Percentiles rank a stretch among this genome's conserved stretches.
Conservation (phyloP, 2,113 vertebrate species). For the Micromys minutus region DNA sequence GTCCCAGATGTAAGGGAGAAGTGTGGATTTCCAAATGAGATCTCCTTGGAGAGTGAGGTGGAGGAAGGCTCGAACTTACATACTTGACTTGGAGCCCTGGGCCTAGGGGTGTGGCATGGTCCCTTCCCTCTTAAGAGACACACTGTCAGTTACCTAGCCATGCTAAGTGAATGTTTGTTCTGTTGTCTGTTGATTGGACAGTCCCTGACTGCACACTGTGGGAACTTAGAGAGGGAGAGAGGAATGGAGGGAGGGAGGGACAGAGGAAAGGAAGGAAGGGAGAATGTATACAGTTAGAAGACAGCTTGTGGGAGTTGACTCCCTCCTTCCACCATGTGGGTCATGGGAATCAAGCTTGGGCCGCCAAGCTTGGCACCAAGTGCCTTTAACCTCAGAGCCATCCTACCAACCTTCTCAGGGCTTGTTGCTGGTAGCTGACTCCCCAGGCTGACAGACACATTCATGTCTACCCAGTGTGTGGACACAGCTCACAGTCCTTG, state of each 20-base stretch:
- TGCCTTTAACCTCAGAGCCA: not conserved
- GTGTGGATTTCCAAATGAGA: rapidly evolving
- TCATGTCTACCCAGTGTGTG: not conserved
- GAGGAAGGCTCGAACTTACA: too few relatives aligned
- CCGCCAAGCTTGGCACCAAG: not conserved
- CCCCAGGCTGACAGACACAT: not conserved
- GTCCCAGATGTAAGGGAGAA: not conserved
- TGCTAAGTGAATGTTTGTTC: not conserved
- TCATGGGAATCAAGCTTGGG: not conserved
- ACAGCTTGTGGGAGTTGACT: not conserved
- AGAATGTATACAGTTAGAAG: not conserved
- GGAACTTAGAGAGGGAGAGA: not conserved
- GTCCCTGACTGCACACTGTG: not conserved
- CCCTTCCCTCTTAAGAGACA: not conserved
- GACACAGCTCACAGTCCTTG: not conserved
- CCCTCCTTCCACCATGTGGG: not conserved
- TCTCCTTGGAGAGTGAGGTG: not conserved
- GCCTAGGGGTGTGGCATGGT: rapidly evolving
- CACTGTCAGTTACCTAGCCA: not conserved
- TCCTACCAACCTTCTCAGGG: not conserved
- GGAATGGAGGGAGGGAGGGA: not conserved
- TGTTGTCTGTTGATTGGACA: not conserved
- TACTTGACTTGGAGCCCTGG: not conserved
- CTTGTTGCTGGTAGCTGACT: not conserved
- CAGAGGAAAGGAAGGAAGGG: too few relatives aligned